Evolutionary conservation across 2,797 vertebrate genomes (phyloP).

Genomic region (Megaceryle alcyon): DNA sequence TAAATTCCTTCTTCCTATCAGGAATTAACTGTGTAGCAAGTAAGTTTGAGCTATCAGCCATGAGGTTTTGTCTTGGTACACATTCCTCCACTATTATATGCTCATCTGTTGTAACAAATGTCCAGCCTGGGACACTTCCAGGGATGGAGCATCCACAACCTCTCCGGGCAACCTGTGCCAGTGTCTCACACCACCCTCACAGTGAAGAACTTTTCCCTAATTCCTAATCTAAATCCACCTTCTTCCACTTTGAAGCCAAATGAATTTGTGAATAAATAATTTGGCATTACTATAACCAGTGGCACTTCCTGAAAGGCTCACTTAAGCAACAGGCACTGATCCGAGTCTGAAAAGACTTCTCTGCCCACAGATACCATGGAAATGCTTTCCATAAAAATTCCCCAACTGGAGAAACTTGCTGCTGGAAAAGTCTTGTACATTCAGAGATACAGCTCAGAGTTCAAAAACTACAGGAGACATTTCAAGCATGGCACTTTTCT

Average conservation of each 20-base stretch:
- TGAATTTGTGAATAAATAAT: not conserved
- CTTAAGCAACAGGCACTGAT: not conserved
- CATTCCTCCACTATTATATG: not conserved
- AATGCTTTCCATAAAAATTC: not conserved
- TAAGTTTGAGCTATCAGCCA: not conserved
- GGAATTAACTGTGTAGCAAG: not conserved
- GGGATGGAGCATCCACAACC: no score
- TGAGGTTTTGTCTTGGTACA: not conserved
- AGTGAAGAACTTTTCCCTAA: no score
- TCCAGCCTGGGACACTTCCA: no score
- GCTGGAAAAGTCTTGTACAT: not conserved
- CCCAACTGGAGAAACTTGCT: not conserved
- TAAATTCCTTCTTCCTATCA: not conserved
- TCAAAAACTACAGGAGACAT: not conserved
- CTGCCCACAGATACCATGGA: not conserved
- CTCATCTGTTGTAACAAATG: not conserved
- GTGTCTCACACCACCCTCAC: no score
- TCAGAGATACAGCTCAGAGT: not conserved
- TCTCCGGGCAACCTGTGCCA: no score
- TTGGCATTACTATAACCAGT: not conserved
- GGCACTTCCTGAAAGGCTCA: not conserved
- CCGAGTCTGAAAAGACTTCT: not conserved
- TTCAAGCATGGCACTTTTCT: not conserved
- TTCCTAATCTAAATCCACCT: no score
- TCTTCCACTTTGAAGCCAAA: no score